These are phyloP conservation scores for Antennarius maculatus DNA, from an alignment of 2,797 vertebrate genomes.

Conservation along the genomic window DNA sequence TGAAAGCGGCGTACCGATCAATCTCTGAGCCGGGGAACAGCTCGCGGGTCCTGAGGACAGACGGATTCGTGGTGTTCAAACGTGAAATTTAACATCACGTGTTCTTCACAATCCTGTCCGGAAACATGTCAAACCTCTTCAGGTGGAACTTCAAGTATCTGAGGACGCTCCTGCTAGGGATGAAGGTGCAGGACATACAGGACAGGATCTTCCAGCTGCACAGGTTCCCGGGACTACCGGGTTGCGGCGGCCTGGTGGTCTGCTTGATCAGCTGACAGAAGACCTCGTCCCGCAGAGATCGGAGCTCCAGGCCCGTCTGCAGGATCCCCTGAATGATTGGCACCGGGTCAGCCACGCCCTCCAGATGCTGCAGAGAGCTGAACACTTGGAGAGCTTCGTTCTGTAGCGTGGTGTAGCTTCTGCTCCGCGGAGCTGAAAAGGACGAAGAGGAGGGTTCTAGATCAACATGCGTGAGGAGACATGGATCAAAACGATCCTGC, in stretches of 20 bases:
- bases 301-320: conserved; percentile 91
- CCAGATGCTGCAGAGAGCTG: conserved; percentile 92
- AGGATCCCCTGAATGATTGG: conserved; percentile 92
- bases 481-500: too few species aligned
- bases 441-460: too few species aligned
- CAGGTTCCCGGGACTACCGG: conserved; percentile 84
- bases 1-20: conserved; percentile 90
- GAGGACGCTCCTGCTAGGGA: conserved; percentile 88
- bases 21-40: conserved; percentile 90
- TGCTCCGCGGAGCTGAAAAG: conserved; percentile 83
- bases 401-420: conserved; percentile 92
- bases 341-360: conserved; percentile 88
- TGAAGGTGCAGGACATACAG: conserved; percentile 93
- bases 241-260: conserved; percentile 88
- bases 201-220: conserved; percentile 92
- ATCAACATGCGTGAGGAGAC: too few species aligned
- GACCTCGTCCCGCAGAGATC: conserved; percentile 91
- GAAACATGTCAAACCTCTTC: conserved; percentile 81
- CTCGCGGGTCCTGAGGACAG: conserved; percentile 85
- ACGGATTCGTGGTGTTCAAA: not conserved
- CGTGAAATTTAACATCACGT: too few species aligned
- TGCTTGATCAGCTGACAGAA: conserved; percentile 98
- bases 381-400: conserved; percentile 95
- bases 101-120: rapidly evolving
- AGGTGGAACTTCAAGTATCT: conserved; percentile 96